These are phyloP conservation scores for Plemyria rubiginata DNA, from an alignment of 2,888 invertebrate genomes.

Conservation along the genomic window DNA sequence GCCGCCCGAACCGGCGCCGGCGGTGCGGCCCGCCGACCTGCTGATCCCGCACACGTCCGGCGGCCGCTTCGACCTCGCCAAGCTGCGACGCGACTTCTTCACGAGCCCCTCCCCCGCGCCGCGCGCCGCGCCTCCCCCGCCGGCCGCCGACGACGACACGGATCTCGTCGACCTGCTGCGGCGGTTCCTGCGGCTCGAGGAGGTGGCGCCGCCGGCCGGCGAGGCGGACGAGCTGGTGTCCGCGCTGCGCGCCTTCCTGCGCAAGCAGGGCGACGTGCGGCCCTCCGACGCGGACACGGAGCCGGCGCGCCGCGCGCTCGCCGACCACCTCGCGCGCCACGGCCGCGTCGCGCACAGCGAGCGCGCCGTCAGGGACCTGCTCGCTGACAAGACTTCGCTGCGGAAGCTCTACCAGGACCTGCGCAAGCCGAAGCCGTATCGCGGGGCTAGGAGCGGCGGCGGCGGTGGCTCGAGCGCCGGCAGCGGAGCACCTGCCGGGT, in stretches of 20 bases:
- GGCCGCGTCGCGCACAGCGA: constrained; percentile 87
- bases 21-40: constrained; percentile 78
- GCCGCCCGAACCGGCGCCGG: constrained; percentile 64
- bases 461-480: constrained; percentile 42
- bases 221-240: constrained; percentile 87
- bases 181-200: constrained; percentile 86
- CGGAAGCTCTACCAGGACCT: constrained; percentile 90
- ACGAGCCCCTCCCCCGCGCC: constrained; percentile 70
- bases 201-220: constrained; percentile 74
- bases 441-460: constrained; percentile 71
- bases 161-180: constrained; percentile 87
- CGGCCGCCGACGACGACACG: constrained; percentile 79
- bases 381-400: constrained; percentile 89
- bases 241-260: constrained; percentile 86
- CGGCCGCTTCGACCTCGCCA: constrained; percentile 88
- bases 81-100: constrained; percentile 88
- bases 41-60: constrained; percentile 81
- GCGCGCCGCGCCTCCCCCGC: constrained; percentile 50
- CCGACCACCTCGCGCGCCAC: constrained; percentile 88
- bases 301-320: constrained; percentile 80
- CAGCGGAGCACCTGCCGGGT: constrained; percentile 68
- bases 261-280: constrained; percentile 62
- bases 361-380: constrained; percentile 88
- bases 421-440: constrained; percentile 86
- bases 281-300: constrained; percentile 62